Percentiles rank a stretch among this genome's conserved stretches.
These are phyloP conservation scores for Monarcha castaneiventris DNA, from an alignment of 2,113 vertebrate species.

Conservation along the genomic window DNA sequence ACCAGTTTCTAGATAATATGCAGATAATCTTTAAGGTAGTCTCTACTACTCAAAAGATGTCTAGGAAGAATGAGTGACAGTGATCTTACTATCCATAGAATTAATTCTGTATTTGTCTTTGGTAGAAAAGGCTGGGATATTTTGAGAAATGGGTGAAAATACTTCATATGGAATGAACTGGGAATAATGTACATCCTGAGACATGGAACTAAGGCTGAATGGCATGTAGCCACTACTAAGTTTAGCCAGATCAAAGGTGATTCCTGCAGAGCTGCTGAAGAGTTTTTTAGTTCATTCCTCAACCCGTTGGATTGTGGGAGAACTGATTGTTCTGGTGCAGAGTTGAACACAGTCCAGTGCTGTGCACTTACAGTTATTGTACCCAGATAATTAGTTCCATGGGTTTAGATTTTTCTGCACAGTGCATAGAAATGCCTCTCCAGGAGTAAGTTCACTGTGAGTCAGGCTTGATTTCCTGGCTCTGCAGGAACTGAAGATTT, in stretches of 20 bases:
- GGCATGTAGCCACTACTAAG: background rate
- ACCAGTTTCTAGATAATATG: background rate
- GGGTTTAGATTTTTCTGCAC: background rate
- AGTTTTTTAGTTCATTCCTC: background rate
- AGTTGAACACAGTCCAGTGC: background rate
- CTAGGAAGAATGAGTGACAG: background rate
- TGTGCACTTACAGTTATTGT: background rate
- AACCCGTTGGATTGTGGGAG: background rate
- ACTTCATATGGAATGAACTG: background rate
- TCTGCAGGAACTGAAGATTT: background rate
- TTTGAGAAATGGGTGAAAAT: background rate
- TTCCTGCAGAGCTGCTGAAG: background rate
- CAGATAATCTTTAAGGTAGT: background rate
- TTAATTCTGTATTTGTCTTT: background rate
- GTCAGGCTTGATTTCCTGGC: background rate
- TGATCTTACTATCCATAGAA: background rate
- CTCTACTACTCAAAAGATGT: background rate
- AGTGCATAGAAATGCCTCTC: background rate
- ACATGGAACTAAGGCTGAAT: background rate
- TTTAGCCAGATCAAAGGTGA: background rate
- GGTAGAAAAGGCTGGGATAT: background rate
- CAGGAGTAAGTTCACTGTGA: background rate
- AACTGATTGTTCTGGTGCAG: background rate
- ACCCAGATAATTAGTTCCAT: background rate
- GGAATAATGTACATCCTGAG: background rate